Evolutionary conservation across 2,888 invertebrate species (phyloP), one percentile per base, ranked within the genome.

Genomic region (Thymelicus sylvestris): DNA sequence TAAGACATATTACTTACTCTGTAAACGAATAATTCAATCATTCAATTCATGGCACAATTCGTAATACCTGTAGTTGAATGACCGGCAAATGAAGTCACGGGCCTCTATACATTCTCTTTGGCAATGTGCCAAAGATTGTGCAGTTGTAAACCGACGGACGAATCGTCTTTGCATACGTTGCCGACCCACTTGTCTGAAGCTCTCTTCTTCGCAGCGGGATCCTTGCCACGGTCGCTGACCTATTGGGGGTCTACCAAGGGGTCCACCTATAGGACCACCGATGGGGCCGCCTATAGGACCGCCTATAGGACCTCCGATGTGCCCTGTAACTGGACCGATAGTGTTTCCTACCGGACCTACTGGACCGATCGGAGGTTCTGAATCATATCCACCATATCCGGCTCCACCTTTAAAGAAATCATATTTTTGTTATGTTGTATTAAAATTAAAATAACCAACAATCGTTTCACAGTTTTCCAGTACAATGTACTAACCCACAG

Each of bases 71-170:
- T 95, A 98, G 91, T 98, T 98, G 89, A 98, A 98, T 48, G 98
- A 97, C 84, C 97, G 95, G 82, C 98, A 98, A 71, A 96, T 95
- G 84, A 98, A 98, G 82, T 97, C 97, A 78, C 96, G 95, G 44
- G 96, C 96, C 81, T 97, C 97, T 57, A 96, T 95, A 86, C 98
- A 98, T 83, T 97, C 97, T 73, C 97, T 94, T 88, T 98, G 97
- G 86, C 98, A 98, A 74, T 97, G 96, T 0, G 95, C 95, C 80
- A 98, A 87, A 0, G 96, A 96, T 44, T 96, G 95, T 2, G 96
- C 96, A 7, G 96, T 96, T 31, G 96, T 95, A 75, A 96, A 96
- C 68, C 97, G 95, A 50, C 97, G 94, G 5, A 98, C 96, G 83
- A 96, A 98, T 80, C 96, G 95, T 73, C 97, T 95, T 67, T 97